phyloP scores from a whole-genome alignment of 2,113 vertebrate species.

The Oenanthe oenanthe region DNA sequence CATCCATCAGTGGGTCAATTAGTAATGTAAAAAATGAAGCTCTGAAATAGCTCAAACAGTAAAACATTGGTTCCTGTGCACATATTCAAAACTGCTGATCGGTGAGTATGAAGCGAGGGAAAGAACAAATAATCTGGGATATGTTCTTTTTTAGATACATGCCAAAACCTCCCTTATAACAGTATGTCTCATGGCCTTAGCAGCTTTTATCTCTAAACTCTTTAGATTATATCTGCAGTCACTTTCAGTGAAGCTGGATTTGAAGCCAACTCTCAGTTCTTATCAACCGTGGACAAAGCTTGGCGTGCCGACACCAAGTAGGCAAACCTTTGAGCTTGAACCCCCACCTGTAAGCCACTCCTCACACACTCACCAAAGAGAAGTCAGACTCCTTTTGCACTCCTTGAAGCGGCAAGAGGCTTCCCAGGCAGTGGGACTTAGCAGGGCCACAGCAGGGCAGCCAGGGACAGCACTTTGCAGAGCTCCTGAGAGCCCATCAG shows the following conservation, averaged over 20 bases:
- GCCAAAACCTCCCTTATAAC: background rate
- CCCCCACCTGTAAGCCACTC: rapidly evolving
- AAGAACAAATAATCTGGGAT: background rate
- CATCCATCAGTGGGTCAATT: conserved; percentile 49
- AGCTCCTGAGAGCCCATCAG: background rate
- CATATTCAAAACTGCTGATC: background rate
- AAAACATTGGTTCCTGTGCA: background rate
- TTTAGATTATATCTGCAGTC: conserved; percentile 5
- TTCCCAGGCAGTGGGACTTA: background rate
- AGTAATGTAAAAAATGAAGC: conserved; percentile 14
- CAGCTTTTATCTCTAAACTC: background rate
- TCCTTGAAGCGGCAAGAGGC: rapidly evolving
- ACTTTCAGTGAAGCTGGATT: background rate
- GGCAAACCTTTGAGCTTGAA: background rate
- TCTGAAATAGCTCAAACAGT: background rate
- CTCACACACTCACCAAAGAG: background rate
- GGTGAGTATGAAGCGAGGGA: background rate
- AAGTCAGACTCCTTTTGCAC: background rate
- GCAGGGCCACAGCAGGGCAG: background rate
- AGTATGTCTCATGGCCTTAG: background rate
- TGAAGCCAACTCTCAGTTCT: background rate
- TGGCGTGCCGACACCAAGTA: rapidly evolving
- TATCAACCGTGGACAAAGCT: background rate
- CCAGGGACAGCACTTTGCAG: background rate
- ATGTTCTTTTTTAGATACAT: background rate